These are phyloP conservation scores for Aplysia californica DNA, from an alignment of 1,140 invertebrate genomes.

Conservation along the genomic window DNA sequence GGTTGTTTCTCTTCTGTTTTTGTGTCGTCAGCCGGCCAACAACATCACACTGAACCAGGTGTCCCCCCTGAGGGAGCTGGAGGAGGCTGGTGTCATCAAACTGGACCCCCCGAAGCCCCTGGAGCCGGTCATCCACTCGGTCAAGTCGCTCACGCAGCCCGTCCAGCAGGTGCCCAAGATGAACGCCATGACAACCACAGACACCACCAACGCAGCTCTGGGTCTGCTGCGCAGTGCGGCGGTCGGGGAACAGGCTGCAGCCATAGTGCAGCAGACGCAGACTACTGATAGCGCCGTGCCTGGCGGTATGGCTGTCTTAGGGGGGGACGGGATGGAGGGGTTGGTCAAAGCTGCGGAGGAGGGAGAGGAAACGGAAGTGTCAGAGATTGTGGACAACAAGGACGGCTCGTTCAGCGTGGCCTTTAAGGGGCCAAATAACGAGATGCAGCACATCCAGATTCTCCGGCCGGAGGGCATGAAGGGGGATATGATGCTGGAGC, in stretches of 20 bases:
- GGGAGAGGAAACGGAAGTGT: neutral
- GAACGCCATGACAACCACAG: neutral
- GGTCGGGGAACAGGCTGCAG: neutral
- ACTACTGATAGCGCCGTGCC: no score
- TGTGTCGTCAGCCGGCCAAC: constrained; percentile 8
- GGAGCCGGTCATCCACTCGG: neutral
- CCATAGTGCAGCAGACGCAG: no score
- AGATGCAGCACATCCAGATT: constrained; percentile 29
- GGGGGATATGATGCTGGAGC: constrained; percentile 14
- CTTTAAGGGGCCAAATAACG: constrained; percentile 23
- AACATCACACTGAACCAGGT: constrained; percentile 25
- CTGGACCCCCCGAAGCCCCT: constrained; percentile 4
- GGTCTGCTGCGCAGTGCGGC: neutral
- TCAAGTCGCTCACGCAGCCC: neutral
- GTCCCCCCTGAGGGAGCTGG: constrained; percentile 14
- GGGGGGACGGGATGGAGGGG: neutral
- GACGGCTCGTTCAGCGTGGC: constrained; percentile 14
- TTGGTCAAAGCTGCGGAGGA: constrained; percentile 7
- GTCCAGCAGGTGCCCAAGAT: neutral
- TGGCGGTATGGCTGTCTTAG: no score
- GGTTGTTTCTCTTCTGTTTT: neutral
- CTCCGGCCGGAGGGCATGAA: constrained; percentile 16
- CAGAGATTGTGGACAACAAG: constrained; percentile 18
- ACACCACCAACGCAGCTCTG: neutral
- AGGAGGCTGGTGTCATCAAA: constrained; percentile 24